A percentile compares a stretch with the other conserved stretches of the same genome.
phyloP scores from a whole-genome alignment of 2,797 vertebrate genomes.

The Lacerta viridis region DNA sequence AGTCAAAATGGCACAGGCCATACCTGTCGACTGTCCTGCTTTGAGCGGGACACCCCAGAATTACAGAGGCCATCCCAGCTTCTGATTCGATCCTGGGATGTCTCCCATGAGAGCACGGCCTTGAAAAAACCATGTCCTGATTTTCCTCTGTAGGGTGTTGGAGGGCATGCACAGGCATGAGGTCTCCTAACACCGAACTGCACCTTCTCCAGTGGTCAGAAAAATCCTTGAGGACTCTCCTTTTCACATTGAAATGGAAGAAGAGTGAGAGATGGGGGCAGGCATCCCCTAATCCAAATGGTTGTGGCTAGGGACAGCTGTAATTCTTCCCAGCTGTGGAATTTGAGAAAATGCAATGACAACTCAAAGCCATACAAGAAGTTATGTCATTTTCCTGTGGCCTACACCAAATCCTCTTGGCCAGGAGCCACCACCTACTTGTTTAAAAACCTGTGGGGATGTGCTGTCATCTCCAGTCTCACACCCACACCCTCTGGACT shows the following conservation, averaged over 20 bases:
- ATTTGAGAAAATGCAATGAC: conserved; percentile 12
- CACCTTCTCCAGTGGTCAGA: background rate
- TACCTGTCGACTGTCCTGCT: no score
- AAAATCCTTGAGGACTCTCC: background rate
- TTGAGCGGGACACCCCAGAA: no score
- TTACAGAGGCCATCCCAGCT: no score
- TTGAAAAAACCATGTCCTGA: no score
- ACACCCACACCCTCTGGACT: conserved; percentile 46
- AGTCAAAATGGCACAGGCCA: background rate
- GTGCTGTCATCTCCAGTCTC: conserved; percentile 41
- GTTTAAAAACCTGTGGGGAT: conserved; percentile 56
- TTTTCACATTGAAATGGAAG: background rate
- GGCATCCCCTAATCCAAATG: background rate
- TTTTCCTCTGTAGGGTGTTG: no score
- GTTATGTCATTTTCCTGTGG: conserved; percentile 27
- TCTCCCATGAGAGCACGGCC: no score
- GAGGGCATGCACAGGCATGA: background rate
- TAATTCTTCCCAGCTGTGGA: background rate
- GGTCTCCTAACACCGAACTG: background rate
- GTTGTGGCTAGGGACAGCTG: background rate
- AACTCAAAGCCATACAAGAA: conserved; percentile 43
- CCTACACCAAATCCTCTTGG: background rate
- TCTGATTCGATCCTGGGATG: no score
- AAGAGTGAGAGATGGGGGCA: background rate
- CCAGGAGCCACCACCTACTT: conserved; percentile 46